These are phyloP conservation scores for Subacronicta megacephala DNA, from an alignment of 2,888 invertebrate species.

Conservation along the genomic window DNA sequence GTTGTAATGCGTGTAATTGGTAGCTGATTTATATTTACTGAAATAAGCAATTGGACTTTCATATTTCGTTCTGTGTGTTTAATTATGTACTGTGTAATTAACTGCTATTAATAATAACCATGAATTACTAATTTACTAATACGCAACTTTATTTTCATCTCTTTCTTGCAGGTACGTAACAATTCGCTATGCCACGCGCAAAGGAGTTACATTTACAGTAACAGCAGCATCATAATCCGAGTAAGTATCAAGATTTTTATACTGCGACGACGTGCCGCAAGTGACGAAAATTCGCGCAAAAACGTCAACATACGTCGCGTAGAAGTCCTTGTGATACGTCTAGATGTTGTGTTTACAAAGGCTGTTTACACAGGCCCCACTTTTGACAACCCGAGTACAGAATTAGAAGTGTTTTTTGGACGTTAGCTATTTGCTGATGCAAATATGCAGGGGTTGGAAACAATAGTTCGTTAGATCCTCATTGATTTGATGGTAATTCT, in stretches of 20 bases:
- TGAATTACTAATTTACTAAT: constrained; percentile 34
- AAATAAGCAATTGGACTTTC: neutral
- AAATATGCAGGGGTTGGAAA: too few species aligned
- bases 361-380: constrained; percentile 14
- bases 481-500: too few species aligned
- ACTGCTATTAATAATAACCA: constrained; percentile 2
- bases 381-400: neutral
- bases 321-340: constrained; percentile 13
- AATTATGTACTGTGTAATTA: neutral
- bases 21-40: neutral
- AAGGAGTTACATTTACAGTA: constrained; percentile 55
- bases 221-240: constrained; percentile 53
- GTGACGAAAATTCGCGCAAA: constrained; percentile 31
- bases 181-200: constrained; percentile 60
- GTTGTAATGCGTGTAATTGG: neutral
- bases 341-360: constrained; percentile 44
- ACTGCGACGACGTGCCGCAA: constrained; percentile 32
- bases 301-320: constrained; percentile 27
- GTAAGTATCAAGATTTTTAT: constrained; percentile 60
- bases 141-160: constrained; percentile 40
- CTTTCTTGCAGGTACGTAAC: constrained; percentile 70
- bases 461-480: too few species aligned
- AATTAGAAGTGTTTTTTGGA: too few species aligned
- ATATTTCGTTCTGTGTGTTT: neutral
- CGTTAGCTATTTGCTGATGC: neutral